Evolutionary conservation across 2,113 vertebrate genomes (phyloP), one percentile per base, ranked within the genome.

Genomic region (Cnemophilus loriae): DNA sequence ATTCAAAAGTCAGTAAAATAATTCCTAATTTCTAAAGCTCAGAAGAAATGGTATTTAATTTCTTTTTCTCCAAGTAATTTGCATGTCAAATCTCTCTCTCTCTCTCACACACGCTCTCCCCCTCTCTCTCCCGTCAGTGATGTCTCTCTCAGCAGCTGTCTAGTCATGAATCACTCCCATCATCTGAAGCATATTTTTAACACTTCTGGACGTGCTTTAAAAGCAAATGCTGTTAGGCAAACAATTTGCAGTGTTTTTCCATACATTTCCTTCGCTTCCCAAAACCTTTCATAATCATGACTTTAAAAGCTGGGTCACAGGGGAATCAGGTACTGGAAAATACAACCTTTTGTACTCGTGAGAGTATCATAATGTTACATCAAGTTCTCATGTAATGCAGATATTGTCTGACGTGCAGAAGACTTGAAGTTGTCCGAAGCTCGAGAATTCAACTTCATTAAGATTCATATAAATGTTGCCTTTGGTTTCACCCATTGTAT

Each of bases 101-200:
- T 94, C 95, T 76, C 68, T 33, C 68, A 42, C 37, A 6, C n/a
- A 13, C 2, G 0, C 42, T 63, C 79, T 76, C 22, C 41, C 63
- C 21, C 69, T 42, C 86, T 93, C 88, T 84, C 82, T 70, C 71
- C 79, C 71, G 65, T 82, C 33, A 19, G 76, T 96, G 96, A 97
- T 96, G 95, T 96, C 96, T 97, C 93, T 96, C 92, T 96, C 93
- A 92, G 93, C 93, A 84, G 79, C 92, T 94, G 91, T 95, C 95
- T 97, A 53, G 76, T 76, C 88, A 90, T 94, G 97, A 97, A 97
- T 97, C 97, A 97, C 73, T 96, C 85, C 76, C 37, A 5, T 95
- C 96, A 96, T 92, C 87, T 70, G 75, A 90, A 95, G 93, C 85
- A 79, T 97, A 96, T 97, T 97, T 96, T 97, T 95, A 97, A 90